Conservation (phyloP, 2,113 vertebrate species). For the Gracilinanus agilis region DNA sequence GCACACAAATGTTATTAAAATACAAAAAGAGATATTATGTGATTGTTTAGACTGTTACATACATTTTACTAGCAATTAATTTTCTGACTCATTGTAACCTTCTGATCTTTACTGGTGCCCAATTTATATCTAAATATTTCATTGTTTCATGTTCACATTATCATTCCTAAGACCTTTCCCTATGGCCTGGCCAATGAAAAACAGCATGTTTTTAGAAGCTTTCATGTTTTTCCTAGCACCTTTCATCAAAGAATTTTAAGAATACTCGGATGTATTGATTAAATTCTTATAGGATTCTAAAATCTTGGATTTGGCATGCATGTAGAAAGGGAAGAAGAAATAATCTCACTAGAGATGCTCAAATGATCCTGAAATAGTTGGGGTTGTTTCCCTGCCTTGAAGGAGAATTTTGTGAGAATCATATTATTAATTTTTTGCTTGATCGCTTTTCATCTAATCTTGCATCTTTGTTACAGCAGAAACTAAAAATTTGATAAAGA, state of each 20-base stretch:
- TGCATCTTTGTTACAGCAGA: not conserved
- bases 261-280: not conserved
- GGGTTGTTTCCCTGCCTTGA: not conserved
- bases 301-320: not conserved
- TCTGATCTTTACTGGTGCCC: not conserved
- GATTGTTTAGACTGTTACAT: not conserved
- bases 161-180: not conserved
- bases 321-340: not conserved
- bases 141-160: not conserved
- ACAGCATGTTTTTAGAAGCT: not conserved
- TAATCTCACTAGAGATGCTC: not conserved
- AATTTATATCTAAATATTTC: not conserved
- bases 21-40: not conserved
- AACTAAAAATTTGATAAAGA: not conserved
- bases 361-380: not conserved
- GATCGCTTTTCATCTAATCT: not conserved
- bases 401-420: not conserved
- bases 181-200: not conserved
- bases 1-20: not conserved
- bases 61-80: not conserved
- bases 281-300: not conserved
- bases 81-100: not conserved
- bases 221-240: not conserved
- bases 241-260: not conserved
- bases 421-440: not conserved